Base-by-base conservation (phyloP, 2,113 vertebrate genomes). In the Hiodon tergisus region DNA sequence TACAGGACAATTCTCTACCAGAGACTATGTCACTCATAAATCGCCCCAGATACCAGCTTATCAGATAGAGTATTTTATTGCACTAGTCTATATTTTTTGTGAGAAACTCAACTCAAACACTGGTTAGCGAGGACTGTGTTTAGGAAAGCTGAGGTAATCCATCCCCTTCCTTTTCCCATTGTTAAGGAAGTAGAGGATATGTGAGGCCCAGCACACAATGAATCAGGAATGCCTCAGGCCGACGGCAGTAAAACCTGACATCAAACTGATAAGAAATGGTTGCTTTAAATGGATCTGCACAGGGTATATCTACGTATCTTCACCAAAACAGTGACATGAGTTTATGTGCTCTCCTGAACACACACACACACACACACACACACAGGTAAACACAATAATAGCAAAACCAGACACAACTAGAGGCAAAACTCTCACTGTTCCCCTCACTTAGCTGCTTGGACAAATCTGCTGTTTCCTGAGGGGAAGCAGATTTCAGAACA, bases 401-500 rank as follows among this genome's bases (percentile, higher is more conserved):
- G 11, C 57, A 51, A 69, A n/a, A 63, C 48, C 48, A 46, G 57
- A 57, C 8, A 61, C 57, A 55, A 57, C 16, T n/a, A 48, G 58
- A 59, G 57, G 57, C 58, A 71, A 62, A 59, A 57, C 67, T n/a
- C 52, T 51, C 46, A 14, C 53, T 11, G 17, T 67, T 2, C 70
- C 72, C 76, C 80, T 76, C 69, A 80, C 77, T 78, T 72, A 80
- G 66, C 79, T 83, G 81, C 81, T 78, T 67, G 81, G 76, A 85
- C 85, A 87, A 85, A 85, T 85, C 83, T 87, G 85, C 81, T 77
- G 87, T 87, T 87, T 91, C 87, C 90, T 90, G 82, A 89, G 78
- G 82, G 86, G 88, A 91, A 90, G 83, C 83, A 53, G 77, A 52
- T 75, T 78, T 78, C 77, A 79, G 73, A 78, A 76, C 60, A 71